phyloP scores from a whole-genome alignment of 1,140 invertebrate genomes.

The Teleogryllus occipitalis region DNA sequence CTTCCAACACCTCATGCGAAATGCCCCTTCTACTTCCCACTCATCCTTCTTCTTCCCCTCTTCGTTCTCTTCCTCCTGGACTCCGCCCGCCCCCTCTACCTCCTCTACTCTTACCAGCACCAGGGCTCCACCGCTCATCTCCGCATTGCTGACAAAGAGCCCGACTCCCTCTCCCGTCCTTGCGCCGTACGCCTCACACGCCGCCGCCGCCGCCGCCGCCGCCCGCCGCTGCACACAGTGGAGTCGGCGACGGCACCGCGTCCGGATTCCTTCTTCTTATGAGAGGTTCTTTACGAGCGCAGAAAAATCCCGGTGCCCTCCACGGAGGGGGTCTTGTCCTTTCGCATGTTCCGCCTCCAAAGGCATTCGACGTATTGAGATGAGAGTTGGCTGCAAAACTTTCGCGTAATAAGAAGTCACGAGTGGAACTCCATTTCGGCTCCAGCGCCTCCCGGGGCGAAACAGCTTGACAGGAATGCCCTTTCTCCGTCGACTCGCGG shows the following conservation, averaged over 20 bases:
- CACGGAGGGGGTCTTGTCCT: background rate
- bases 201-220: too few species aligned
- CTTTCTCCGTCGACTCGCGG: background rate
- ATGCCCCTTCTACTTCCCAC: too few species aligned
- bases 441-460: background rate
- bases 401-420: background rate
- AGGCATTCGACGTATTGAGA: slow-evolving; percentile 3
- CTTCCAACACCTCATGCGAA: too few species aligned
- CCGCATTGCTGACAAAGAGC: background rate
- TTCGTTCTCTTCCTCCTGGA: too few species aligned
- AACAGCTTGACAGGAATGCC: background rate
- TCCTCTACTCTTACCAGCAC: too few species aligned
- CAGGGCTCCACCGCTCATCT: background rate
- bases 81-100: too few species aligned
- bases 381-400: background rate
- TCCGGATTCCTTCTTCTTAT: slow-evolving; percentile 1
- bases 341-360: background rate
- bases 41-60: too few species aligned
- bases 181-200: background rate
- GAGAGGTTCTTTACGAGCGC: background rate
- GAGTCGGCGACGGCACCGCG: too few species aligned
- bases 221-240: background rate
- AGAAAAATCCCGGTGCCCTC: background rate
- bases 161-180: too few species aligned
- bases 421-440: background rate